Evolutionary conservation across 2,888 invertebrate genomes (phyloP), one percentile per base, ranked within the genome.

Genomic region (Gonocerus acuteangulatus): DNA sequence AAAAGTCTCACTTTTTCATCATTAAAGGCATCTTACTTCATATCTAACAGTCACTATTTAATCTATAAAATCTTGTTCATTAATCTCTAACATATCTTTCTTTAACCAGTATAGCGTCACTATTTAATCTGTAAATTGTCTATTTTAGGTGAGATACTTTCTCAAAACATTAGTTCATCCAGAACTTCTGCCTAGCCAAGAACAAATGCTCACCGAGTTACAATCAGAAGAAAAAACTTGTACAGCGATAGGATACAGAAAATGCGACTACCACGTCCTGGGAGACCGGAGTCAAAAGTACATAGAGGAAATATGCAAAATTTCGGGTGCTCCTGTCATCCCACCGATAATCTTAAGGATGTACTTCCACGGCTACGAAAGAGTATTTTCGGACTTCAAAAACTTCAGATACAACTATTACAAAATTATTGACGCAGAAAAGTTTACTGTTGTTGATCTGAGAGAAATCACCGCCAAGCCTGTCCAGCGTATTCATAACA

Each of bases 221-320:
- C 75, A 79, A 56, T 69, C 74, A 1, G 85, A 87, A 71, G 82
- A 83, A 70, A 69, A 74, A 48, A 75, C 76, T 13, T 78, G 84
- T 9, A 78, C 80, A 62, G 74, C 77, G 1, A 75, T 80, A 16
- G 89, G 90, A 0, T 80, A 84, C 69, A 80, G 80, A 11, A 82
- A 81, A 66, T 80, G 84, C 16, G 85, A 91, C 71, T 86, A 88
- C 18, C 92, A 93, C 72, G 83, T 86, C 81, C 84, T 93, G 84
- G 89, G 88, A 0, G 81, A 63, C 23, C 65, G 74, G 15, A 82
- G 84, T 78, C 83, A 80, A 63, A 73, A 72, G 1, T 91, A 92
- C 75, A 87, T 85, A 73, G 74, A 80, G 34, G 80, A 82, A 58
- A 75, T 93, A 51, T 81, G 89, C 0, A 70, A 72, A 18, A 82